Evolutionary conservation across 2,797 vertebrate genomes (phyloP).

Genomic region (Phrynocephalus guinanensis): DNA sequence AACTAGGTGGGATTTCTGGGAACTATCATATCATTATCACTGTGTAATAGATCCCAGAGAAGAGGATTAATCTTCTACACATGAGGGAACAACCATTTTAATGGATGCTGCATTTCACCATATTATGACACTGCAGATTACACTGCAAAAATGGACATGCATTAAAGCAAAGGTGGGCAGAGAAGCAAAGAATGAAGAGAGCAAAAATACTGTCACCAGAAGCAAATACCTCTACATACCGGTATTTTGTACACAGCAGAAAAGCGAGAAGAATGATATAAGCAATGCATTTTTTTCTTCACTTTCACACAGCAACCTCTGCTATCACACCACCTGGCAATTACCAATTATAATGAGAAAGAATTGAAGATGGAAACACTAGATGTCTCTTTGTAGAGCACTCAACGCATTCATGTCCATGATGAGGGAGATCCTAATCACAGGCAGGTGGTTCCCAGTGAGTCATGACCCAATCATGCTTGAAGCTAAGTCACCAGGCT

Average conservation of each 20-base stretch:
- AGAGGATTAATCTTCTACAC: too few species aligned
- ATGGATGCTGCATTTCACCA: background rate
- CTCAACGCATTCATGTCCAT: background rate
- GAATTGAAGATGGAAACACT: background rate
- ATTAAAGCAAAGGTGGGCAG: too few species aligned
- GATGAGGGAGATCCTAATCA: background rate
- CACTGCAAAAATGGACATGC: background rate
- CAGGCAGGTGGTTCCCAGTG: background rate
- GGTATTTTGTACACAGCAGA: background rate
- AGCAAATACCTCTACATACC: background rate
- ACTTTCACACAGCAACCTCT: background rate
- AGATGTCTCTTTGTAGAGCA: background rate
- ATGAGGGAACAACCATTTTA: too few species aligned
- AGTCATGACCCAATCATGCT: background rate
- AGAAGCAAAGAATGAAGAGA: too few species aligned
- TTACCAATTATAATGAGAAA: background rate
- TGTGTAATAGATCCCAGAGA: background rate
- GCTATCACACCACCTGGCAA: background rate
- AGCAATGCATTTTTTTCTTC: background rate
- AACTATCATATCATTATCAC: background rate
- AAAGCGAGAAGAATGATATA: too few species aligned
- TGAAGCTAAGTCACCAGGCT: background rate
- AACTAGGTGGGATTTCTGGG: background rate
- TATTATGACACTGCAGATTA: background rate
- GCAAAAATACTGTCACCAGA: background rate